A percentile compares a stretch with the other conserved stretches of the same genome.
phyloP scores from a whole-genome alignment of 1,140 invertebrate genomes.

The Cheumatopsyche charites region DNA sequence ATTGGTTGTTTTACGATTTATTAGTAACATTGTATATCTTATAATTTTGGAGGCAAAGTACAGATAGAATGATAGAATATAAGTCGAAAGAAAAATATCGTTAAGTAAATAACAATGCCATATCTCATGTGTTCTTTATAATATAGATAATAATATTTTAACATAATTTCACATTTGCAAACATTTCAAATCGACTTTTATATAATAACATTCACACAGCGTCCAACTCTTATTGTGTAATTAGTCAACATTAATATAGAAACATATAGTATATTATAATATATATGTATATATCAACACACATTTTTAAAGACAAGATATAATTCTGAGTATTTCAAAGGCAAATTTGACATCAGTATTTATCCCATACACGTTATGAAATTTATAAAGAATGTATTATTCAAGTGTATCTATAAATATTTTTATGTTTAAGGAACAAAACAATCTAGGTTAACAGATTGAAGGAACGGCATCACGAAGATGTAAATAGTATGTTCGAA shows the following conservation, averaged over 20 bases:
- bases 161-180: constrained; percentile 34
- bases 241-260: constrained; percentile 48
- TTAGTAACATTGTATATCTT: constrained; percentile 49
- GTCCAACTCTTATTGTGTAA: constrained; percentile 36
- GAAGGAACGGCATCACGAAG: neutral
- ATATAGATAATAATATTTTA: constrained; percentile 3
- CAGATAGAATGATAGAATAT: constrained; percentile 47
- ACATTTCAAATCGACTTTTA: constrained; percentile 34
- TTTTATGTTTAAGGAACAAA: constrained; percentile 10
- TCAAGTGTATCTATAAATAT: constrained; percentile 2
- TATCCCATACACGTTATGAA: neutral
- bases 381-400: neutral
- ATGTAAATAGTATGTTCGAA: no score
- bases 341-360: constrained; percentile 24
- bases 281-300: constrained; percentile 40
- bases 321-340: constrained; percentile 39
- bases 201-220: constrained; percentile 40
- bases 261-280: constrained; percentile 40
- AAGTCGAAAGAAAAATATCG: constrained; percentile 43
- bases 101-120: constrained; percentile 42
- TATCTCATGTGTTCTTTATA: constrained; percentile 9
- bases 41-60: constrained; percentile 48
- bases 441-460: neutral
- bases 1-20: constrained; percentile 40
- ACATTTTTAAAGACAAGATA: constrained; percentile 37